phyloP scores from a whole-genome alignment of 2,888 invertebrate genomes.

The Cataglyphis livida region DNA sequence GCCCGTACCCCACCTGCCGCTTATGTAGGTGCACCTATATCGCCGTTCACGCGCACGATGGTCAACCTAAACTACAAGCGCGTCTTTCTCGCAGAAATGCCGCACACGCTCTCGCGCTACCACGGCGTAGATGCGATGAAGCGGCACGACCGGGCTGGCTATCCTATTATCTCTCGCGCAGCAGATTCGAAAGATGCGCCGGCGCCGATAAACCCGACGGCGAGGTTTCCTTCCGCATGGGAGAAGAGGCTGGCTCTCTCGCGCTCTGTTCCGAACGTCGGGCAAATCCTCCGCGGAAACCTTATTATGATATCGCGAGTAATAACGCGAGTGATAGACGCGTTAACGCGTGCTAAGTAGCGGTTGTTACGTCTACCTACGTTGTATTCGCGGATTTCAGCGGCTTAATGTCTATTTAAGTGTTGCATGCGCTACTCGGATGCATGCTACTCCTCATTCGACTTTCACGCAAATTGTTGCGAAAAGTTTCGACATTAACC shows the following conservation, averaged over 20 bases:
- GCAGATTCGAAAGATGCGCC: conserved; percentile 52
- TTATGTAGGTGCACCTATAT: conserved; percentile 65
- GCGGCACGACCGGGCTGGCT: conserved; percentile 47
- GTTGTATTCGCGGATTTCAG: conserved; percentile 33
- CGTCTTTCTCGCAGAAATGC: conserved; percentile 51
- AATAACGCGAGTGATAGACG: conserved; percentile 53
- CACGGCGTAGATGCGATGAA: conserved; percentile 44
- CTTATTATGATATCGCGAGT: conserved; percentile 50
- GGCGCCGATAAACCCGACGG: conserved; percentile 42
- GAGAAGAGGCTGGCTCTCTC: background rate
- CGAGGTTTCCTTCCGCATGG: conserved; percentile 39
- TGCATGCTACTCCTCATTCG: background rate
- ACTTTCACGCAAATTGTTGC: conserved; percentile 6
- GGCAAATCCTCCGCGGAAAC: conserved; percentile 19
- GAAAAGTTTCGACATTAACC: conserved; percentile 6
- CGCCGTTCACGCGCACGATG: conserved; percentile 56
- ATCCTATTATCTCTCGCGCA: conserved; percentile 49
- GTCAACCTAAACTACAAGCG: conserved; percentile 64
- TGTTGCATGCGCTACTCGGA: conserved; percentile 9
- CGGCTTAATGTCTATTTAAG: conserved; percentile 47
- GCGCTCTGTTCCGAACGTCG: background rate
- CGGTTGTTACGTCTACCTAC: conserved; percentile 38
- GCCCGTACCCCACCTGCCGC: conserved; percentile 64
- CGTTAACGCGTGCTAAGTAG: conserved; percentile 53
- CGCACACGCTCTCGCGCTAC: conserved; percentile 31